Base-by-base conservation (phyloP, 2,797 vertebrate species). In the Semotilus atromaculatus region DNA sequence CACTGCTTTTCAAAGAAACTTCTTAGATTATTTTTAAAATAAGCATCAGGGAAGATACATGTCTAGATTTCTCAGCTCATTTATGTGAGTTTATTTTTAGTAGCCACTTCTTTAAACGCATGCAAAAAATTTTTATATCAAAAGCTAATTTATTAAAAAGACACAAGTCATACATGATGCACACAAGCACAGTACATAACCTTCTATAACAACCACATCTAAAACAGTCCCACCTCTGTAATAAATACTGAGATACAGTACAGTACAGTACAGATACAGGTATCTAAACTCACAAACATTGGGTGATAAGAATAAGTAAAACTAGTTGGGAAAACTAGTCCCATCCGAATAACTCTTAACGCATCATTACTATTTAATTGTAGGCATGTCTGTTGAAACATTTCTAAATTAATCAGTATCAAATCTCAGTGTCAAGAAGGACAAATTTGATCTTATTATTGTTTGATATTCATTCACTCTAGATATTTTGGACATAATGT, bases 401-500 rank as follows among this genome's bases (percentile, higher is more conserved):
- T 34, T 66, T 67, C 13, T 36, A 51, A 67, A n/a, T 53, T 3
- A 80, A 36, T 45, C 13, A 7, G 6, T 34, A 11, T 53, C 21
- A 68, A 67, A 34, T 67, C 78, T 68, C 13, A 80, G 21, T 51
- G 43, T 80, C 43, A 80, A 80, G 43, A 53, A 67, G 29, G 21
- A 80, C 13, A 5, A 29, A 48, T 18, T 67, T 51, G 43, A 80
- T 67, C 38, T 67, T 53, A 29, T 26, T 72, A 58, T 31, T 64
- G 43, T 26, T 66, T 74, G 31, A 66, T 48, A 16, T 51, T 55
- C 26, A 75, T 86, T 84, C 62, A 71, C 73, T 51, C 34, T 23
- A 73, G 64, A 87, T 68, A 38, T 81, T 87, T 84, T 81, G 45
- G 72, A 88, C 34, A 53, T 64, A n/a, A 31, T 26, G 80, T 51